Conservation (phyloP, 2,888 invertebrate genomes). For the Amphipoea lucens region DNA sequence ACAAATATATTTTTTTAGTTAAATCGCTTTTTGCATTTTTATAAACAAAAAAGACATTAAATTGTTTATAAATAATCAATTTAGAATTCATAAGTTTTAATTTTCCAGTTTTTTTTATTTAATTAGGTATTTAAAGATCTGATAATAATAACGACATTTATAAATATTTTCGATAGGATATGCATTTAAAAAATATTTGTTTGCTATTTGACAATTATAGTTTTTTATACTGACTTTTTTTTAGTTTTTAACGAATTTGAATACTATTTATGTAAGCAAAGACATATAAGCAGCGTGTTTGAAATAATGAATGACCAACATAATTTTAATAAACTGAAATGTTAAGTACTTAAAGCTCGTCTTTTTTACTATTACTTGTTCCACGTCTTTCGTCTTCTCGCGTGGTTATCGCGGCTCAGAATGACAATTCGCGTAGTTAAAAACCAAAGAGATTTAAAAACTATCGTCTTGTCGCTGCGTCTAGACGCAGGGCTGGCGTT, state of each 20-base stretch:
- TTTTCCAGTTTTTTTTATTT: slow-evolving; percentile 50
- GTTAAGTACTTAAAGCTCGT: slow-evolving; percentile 59
- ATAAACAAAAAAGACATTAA: slow-evolving; percentile 40
- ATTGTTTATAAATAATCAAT: slow-evolving; percentile 24
- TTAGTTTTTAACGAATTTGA: slow-evolving; percentile 36
- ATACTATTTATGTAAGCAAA: slow-evolving; percentile 39
- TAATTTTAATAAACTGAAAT: slow-evolving; percentile 61
- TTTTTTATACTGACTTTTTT: slow-evolving; percentile 12
- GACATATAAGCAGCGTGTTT: slow-evolving; percentile 47
- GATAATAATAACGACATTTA: slow-evolving; percentile 52
- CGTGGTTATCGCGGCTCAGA: not conserved
- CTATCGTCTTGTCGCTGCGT: not conserved
- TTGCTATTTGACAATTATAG: slow-evolving; percentile 34
- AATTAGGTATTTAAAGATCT: slow-evolving; percentile 53
- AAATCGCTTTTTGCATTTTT: slow-evolving; percentile 56
- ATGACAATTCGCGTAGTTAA: not conserved
- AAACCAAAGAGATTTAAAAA: not conserved
- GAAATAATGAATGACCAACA: slow-evolving; percentile 59
- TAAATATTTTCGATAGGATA: slow-evolving; percentile 57
- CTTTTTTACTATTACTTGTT: slow-evolving; percentile 15
- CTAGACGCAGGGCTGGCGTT: not conserved
- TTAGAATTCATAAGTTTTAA: slow-evolving; percentile 49
- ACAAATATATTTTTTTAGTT: slow-evolving; percentile 43
- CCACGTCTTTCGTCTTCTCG: not conserved
- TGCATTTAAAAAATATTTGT: slow-evolving; percentile 47